Conservation (phyloP, 2,113 vertebrate genomes). For the Rana temporaria region DNA sequence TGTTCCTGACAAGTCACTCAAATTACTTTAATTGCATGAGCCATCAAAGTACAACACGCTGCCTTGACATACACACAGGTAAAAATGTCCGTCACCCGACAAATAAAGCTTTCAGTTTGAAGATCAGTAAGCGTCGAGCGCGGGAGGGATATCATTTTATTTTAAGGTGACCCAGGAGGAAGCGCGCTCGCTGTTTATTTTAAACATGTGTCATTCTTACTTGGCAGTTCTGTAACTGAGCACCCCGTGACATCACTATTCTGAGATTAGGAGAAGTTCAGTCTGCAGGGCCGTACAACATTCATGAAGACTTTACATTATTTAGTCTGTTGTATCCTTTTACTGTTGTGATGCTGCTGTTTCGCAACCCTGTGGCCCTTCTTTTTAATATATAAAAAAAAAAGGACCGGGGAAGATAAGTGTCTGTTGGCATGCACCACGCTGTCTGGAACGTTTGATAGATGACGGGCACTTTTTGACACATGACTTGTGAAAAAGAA, state of each 20-base stretch:
- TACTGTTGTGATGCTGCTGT: conserved; percentile 74
- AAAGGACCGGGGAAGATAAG: conserved; percentile 41
- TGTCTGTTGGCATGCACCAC: conserved; percentile 41
- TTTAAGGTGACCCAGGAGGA: not conserved
- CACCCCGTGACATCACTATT: conserved; percentile 82
- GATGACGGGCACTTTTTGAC: conserved; percentile 4
- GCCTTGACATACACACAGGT: conserved; percentile 4
- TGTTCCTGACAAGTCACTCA: conserved; percentile 67
- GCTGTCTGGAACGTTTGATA: conserved; percentile 7
- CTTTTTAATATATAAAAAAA: conserved; percentile 73
- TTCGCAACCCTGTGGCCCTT: conserved; percentile 71
- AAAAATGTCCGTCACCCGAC: not conserved
- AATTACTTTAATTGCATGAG: conserved; percentile 66
- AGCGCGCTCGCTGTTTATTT: not conserved
- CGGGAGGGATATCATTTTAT: not conserved
- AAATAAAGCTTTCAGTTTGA: not conserved
- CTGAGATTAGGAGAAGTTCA: conserved; percentile 85
- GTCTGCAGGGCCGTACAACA: conserved; percentile 84
- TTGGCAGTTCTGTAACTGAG: conserved; percentile 80
- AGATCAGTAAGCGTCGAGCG: not conserved
- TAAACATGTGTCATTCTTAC: conserved; percentile 75
- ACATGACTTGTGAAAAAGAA: conserved; percentile 19
- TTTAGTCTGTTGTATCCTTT: conserved; percentile 86
- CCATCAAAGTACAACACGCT: conserved; percentile 48
- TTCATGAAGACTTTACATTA: conserved; percentile 90